Evolutionary conservation across 2,113 vertebrate genomes (phyloP).

Genomic region (Aplodontia rufa): DNA sequence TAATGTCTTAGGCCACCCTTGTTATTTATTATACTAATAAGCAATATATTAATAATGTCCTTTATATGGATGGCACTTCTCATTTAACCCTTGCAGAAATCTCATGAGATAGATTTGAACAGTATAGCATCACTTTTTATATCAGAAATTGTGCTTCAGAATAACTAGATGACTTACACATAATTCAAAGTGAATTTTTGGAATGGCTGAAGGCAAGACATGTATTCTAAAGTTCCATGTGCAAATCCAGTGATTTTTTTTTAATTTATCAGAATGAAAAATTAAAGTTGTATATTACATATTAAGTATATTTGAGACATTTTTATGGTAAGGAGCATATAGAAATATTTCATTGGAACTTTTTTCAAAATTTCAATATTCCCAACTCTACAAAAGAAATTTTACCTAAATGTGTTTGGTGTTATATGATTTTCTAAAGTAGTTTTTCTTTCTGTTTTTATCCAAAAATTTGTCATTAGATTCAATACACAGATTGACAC

Average conservation of each 20-base stretch:
- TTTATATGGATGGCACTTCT: neutral
- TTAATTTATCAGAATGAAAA: neutral
- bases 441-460: neutral
- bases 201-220: neutral
- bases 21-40: neutral
- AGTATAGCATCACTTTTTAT: neutral
- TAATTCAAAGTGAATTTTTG: neutral
- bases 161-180: neutral
- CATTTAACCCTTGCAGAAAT: neutral
- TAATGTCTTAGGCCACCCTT: accelerated
- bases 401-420: neutral
- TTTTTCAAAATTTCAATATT: neutral
- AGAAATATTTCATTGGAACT: neutral
- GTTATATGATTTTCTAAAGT: neutral
- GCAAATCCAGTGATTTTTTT: neutral
- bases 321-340: neutral
- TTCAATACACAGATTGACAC: neutral
- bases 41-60: neutral
- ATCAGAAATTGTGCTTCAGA: neutral
- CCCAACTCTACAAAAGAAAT: neutral
- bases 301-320: neutral
- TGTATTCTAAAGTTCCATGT: neutral
- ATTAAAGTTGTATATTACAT: neutral
- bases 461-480: neutral
- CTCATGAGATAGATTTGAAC: neutral